phyloP scores from a whole-genome alignment of 1,140 invertebrate species.

The Anthonomus grandis region DNA sequence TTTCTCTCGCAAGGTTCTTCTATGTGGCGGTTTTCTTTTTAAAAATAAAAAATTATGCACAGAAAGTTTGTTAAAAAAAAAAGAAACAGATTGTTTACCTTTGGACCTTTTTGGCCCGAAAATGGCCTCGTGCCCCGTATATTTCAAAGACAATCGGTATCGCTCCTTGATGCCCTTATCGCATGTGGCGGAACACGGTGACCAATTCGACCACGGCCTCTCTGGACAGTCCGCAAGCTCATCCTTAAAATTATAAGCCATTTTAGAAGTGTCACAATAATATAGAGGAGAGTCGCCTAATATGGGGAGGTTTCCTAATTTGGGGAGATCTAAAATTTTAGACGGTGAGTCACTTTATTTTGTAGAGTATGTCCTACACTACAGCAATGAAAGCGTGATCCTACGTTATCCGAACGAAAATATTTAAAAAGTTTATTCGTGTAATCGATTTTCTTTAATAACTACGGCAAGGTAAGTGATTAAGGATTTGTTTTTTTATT shows the following conservation, averaged over 20 bases:
- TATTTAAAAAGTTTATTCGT: too few relatives aligned
- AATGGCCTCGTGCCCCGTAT: constrained; percentile 19
- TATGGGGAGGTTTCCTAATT: too few relatives aligned
- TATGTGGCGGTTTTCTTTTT: constrained; percentile 33
- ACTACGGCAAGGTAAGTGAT: too few relatives aligned
- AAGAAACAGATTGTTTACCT: not conserved
- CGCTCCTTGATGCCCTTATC: constrained; percentile 61
- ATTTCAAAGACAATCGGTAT: constrained; percentile 46
- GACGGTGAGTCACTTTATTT: too few relatives aligned
- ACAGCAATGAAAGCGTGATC: too few relatives aligned
- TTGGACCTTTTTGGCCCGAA: constrained; percentile 27
- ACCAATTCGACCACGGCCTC: constrained; percentile 59
- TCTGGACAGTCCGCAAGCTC: constrained; percentile 32
- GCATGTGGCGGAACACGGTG: constrained; percentile 62
- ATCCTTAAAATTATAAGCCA: constrained; percentile 9
- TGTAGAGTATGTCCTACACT: too few relatives aligned
- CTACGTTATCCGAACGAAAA: too few relatives aligned
- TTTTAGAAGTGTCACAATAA: too few relatives aligned
- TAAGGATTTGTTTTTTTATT: too few relatives aligned
- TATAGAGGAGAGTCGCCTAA: too few relatives aligned
- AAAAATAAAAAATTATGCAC: not conserved
- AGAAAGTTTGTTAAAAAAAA: not conserved
- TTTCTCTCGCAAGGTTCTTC: constrained; percentile 49
- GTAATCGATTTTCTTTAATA: too few relatives aligned
- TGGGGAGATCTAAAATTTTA: too few relatives aligned